Evolutionary conservation across 2,888 invertebrate species (phyloP).

Genomic region (Acronicta aceris): DNA sequence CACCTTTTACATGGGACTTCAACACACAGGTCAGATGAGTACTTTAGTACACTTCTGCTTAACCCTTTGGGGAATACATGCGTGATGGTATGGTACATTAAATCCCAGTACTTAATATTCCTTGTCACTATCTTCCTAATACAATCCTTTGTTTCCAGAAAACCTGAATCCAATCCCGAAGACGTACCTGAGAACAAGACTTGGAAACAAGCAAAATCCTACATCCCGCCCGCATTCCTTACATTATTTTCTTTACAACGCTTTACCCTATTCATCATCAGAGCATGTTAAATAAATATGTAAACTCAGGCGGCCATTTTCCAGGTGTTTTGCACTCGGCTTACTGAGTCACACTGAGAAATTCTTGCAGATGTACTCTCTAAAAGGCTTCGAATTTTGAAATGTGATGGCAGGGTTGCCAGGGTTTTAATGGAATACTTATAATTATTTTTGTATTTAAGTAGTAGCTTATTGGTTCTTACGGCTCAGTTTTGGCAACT

Average conservation of each 20-base stretch:
- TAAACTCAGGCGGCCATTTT: constrained; percentile 66
- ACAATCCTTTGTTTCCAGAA: constrained; percentile 41
- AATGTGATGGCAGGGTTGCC: constrained; percentile 18
- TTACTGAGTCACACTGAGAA: constrained; percentile 64
- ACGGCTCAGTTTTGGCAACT: too few species aligned
- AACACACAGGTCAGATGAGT: too few species aligned
- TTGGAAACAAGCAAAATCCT: constrained; percentile 15
- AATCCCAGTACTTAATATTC: too few species aligned
- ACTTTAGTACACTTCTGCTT: too few species aligned
- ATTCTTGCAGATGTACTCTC: constrained; percentile 48
- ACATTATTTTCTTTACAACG: constrained; percentile 18
- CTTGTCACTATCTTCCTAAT: constrained; percentile 18
- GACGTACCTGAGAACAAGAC: constrained; percentile 5
- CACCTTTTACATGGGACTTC: too few species aligned
- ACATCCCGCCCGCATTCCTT: too few species aligned
- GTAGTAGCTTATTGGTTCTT: too few species aligned
- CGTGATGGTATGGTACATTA: too few species aligned
- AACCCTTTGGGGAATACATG: too few species aligned
- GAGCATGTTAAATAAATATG: constrained; percentile 66
- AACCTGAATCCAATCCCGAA: constrained; percentile 28
- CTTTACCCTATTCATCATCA: constrained; percentile 48
- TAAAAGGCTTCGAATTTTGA: constrained; percentile 21
- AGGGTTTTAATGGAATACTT: not conserved
- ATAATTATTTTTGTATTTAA: not conserved
- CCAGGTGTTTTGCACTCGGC: constrained; percentile 60